These are phyloP conservation scores for Potorous gilbertii DNA, from an alignment of 2,797 vertebrate genomes.

Conservation along the genomic window DNA sequence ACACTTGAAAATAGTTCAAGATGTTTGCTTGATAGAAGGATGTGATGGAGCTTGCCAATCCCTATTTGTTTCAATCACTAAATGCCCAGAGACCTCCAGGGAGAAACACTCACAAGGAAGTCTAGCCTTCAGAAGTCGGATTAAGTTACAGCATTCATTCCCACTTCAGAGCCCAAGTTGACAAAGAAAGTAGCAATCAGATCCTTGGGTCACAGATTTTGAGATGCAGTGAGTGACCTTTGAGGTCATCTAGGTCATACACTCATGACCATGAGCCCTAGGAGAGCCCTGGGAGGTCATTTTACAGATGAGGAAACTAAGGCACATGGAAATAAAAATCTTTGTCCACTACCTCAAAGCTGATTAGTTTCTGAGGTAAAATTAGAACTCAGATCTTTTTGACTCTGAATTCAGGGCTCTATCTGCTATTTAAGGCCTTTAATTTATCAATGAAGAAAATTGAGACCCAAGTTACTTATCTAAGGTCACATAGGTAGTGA, in stretches of 20 bases:
- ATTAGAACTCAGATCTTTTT: neutral
- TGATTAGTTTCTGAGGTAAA: neutral
- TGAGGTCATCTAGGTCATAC: neutral
- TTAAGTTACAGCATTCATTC: conserved; percentile 36
- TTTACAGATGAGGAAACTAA: neutral
- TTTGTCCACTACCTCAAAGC: neutral
- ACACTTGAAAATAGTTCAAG: conserved; percentile 41
- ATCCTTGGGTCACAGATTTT: neutral
- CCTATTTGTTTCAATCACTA: accelerated
- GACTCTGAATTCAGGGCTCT: neutral
- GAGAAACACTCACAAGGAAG: conserved; percentile 47
- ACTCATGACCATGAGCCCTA: neutral
- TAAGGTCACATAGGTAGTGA: neutral
- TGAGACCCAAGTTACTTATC: neutral
- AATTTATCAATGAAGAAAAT: neutral
- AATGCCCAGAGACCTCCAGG: neutral
- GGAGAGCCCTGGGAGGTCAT: neutral
- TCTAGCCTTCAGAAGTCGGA: conserved; percentile 70
- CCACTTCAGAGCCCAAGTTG: conserved; percentile 57
- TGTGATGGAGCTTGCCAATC: accelerated
- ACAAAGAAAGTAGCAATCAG: neutral
- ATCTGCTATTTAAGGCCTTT: neutral
- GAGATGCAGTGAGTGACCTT: neutral
- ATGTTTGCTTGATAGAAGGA: neutral
- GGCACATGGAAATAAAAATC: neutral